Evolutionary conservation across 2,113 vertebrate genomes (phyloP), one percentile per base, ranked within the genome.

Genomic region (Sphaerodactylus townsendi): DNA sequence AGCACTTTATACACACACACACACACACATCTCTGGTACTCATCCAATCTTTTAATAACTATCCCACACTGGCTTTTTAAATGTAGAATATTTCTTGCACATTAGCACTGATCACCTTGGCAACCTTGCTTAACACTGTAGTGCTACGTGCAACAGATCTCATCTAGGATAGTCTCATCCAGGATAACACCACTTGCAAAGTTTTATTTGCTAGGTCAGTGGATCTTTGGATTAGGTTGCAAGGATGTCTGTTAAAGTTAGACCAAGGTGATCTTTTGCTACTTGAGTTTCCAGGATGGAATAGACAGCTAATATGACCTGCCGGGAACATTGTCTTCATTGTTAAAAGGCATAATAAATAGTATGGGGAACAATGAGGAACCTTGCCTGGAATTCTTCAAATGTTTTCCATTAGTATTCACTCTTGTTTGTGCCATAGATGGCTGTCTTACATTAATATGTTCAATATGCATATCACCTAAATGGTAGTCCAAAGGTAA

Each of bases 311-410:
- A 81, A 0, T 35, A 79, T 93, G 90, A 92, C 89, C 88, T 92
- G 91, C 86, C 50, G 81, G 30, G 86, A 95, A 88, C 86, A 86
- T 85, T 0, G 0, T 89, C 77, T 92, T 87, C 88, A 19, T 90
- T 92, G 90, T 90, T 90, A 92, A 81, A 90, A 91, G 46, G 90
- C 92, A 88, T 89, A 89, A 88, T 83, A 87, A 93, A 91, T 86
- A 71, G 89, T 90, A 87, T 71, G 73, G 86, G 86, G 91, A 92
- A 85, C 87, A 78, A 69, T 77, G 82, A 93, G 92, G 89, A 83
- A 78, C 87, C 77, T 91, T 90, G 93, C 91, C 90, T 92, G 89
- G 83, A 92, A 94, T 93, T 94, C 89, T 92, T 93, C 88, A 89
- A 89, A 94, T 93, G 90, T 68, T 94, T 93, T 94, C 94, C 92